Conservation (phyloP, 2,888 invertebrate species). For the Tenthredo amoena region DNA sequence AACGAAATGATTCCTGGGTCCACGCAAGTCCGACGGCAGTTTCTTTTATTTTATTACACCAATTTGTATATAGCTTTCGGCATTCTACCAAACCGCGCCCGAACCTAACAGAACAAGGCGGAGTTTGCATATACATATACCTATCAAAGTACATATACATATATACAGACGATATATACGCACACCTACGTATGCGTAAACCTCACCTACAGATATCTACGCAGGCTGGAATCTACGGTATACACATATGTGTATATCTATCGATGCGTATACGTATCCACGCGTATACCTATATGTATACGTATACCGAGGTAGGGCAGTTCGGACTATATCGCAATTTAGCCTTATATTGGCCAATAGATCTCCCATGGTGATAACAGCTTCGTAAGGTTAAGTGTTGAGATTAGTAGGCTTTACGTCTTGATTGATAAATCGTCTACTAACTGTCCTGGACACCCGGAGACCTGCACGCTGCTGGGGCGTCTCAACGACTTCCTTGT, state of each 20-base stretch:
- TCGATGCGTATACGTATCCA: not conserved
- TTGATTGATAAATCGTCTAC: constrained; percentile 46
- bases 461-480: not conserved
- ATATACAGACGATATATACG: not conserved
- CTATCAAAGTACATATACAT: not conserved
- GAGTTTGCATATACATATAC: constrained; percentile 6
- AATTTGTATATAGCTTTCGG: constrained; percentile 38
- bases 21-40: not conserved
- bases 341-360: constrained; percentile 42
- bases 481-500: constrained; percentile 30
- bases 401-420: constrained; percentile 45
- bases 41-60: constrained; percentile 40
- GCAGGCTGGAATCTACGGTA: not conserved
- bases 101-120: constrained; percentile 7
- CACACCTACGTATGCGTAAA: not conserved
- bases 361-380: constrained; percentile 46
- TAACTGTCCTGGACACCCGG: constrained; percentile 35
- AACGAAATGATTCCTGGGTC: constrained; percentile 35
- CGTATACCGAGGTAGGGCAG: not conserved
- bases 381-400: constrained; percentile 44
- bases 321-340: constrained; percentile 1
- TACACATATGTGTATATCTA: not conserved
- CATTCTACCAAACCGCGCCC: constrained; percentile 17
- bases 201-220: not conserved
- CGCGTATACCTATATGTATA: not conserved